Evolutionary conservation across 2,888 invertebrate genomes (phyloP).

Genomic region (Rhodophaea formosa): DNA sequence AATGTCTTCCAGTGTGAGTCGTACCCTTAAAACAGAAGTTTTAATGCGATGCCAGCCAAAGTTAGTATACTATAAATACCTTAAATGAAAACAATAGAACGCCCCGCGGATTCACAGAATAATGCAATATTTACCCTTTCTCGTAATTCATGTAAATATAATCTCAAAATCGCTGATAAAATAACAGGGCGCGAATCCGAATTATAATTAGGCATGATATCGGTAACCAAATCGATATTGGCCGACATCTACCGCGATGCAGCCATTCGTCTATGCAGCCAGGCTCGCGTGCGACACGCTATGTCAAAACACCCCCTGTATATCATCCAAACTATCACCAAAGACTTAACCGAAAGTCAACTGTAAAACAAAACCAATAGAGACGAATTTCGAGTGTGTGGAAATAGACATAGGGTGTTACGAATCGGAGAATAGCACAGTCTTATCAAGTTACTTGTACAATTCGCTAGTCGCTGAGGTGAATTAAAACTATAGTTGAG

Average conservation of each 20-base stretch:
- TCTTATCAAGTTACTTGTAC: slow-evolving; percentile 65
- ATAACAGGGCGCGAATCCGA: slow-evolving; percentile 23
- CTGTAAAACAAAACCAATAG: neutral
- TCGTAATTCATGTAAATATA: neutral
- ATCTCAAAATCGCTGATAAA: slow-evolving; percentile 7
- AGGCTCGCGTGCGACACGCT: slow-evolving; percentile 68
- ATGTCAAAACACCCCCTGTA: slow-evolving; percentile 32
- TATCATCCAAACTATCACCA: slow-evolving; percentile 28
- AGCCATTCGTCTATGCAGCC: slow-evolving; percentile 64
- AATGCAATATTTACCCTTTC: neutral
- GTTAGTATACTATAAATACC: too few relatives aligned
- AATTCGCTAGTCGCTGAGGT: slow-evolving; percentile 53
- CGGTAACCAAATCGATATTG: slow-evolving; percentile 59
- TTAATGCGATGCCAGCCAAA: too few relatives aligned
- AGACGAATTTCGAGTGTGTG: slow-evolving; percentile 22
- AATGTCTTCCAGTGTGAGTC: too few relatives aligned
- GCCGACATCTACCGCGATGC: slow-evolving; percentile 58
- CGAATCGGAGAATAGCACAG: slow-evolving; percentile 25
- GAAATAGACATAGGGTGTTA: slow-evolving; percentile 25
- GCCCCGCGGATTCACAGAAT: too few relatives aligned
- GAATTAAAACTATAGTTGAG: slow-evolving; percentile 54
- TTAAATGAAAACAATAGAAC: too few relatives aligned
- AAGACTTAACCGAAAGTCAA: slow-evolving; percentile 19
- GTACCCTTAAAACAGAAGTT: too few relatives aligned
- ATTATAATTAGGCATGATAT: slow-evolving; percentile 57